Evolutionary conservation across 2,888 invertebrate genomes (phyloP), one percentile per base, ranked within the genome.

Genomic region (Toxonevra muliebris): DNA sequence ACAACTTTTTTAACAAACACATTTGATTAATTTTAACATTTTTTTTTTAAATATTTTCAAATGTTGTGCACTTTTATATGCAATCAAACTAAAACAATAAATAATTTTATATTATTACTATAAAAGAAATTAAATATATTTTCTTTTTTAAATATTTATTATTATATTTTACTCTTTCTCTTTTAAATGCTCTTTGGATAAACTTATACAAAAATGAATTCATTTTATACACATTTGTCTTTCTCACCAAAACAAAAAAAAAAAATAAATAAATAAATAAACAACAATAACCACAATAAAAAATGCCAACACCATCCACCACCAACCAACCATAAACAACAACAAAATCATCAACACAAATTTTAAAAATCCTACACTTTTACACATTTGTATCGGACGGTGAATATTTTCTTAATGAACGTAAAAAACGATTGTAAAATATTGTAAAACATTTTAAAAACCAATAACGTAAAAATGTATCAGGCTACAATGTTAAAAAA

Each of bases 401-500:
- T 61, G 65, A 68, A 65, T n/a, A 57, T 15, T 42, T 54, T 43
- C 17, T 42, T 1, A 59, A 59, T 64, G 60, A 50, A 41, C 15
- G 41, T 50, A 61, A 30, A 52, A 58, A 66, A 9, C 17, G 20
- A 43, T 41, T 20, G 42, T 45, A 55, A 20, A 42, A 52, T 50
- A 57, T 11, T 12, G 43, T 52, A 48, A 58, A 58, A 50, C 2
- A 52, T 13, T 40, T n/a, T 45, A 11, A 20, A 53, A 19, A 54
- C 12, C 19, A 52, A 4, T 17, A 19, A 30, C 48, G 9, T 43
- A 17, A 15, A 62, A 59, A 40, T 17, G 13, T n/a, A 40, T 7
- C 41, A 66, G 66, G 66, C 66, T 40, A 98, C 98, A 88, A 98
- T 98, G 98, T 90, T 98, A 89, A 98, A 98, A 92, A 98, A 98